Conservation (phyloP, 2,888 invertebrate genomes). For the Unio pictorum region DNA sequence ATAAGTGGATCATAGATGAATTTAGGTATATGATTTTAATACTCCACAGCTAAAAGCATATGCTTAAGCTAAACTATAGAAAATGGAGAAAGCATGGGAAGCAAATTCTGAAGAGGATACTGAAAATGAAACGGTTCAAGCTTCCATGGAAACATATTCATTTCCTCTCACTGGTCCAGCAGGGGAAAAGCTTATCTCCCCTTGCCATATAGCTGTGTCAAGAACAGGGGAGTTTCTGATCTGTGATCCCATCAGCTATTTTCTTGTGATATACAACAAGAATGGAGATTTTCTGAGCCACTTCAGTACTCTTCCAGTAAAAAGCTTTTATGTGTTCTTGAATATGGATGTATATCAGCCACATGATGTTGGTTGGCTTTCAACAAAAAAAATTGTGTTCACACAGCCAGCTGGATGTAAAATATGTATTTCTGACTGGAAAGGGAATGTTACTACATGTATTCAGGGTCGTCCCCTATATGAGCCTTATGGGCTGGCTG, state of each 20-base stretch:
- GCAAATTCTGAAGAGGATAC: too few species aligned
- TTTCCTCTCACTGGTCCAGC: conserved; percentile 19
- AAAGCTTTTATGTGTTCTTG: conserved; percentile 13
- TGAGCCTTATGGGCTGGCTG: conserved; percentile 21
- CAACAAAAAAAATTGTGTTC: conserved; percentile 17
- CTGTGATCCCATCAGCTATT: conserved; percentile 19
- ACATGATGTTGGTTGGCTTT: conserved; percentile 22
- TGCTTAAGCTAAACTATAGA: too few species aligned
- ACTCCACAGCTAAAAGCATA: too few species aligned
- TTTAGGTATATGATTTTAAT: too few species aligned
- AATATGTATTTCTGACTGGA: conserved; percentile 17
- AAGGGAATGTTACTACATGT: conserved; percentile 6
- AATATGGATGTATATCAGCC: conserved; percentile 17
- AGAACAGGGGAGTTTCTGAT: conserved; percentile 17
- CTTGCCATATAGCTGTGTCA: conserved; percentile 16
- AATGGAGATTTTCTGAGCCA: conserved; percentile 18
- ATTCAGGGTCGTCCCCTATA: conserved; percentile 22
- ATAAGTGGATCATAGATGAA: too few species aligned
- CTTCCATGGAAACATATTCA: too few species aligned
- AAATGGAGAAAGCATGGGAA: too few species aligned
- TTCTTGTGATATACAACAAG: conserved; percentile 21
- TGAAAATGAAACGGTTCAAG: too few species aligned
- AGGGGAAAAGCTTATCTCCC: conserved; percentile 18
- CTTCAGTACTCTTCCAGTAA: conserved; percentile 24
- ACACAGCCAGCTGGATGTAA: conserved; percentile 19